Conservation (phyloP, 2,113 vertebrate species). For the Scophthalmus maximus region DNA sequence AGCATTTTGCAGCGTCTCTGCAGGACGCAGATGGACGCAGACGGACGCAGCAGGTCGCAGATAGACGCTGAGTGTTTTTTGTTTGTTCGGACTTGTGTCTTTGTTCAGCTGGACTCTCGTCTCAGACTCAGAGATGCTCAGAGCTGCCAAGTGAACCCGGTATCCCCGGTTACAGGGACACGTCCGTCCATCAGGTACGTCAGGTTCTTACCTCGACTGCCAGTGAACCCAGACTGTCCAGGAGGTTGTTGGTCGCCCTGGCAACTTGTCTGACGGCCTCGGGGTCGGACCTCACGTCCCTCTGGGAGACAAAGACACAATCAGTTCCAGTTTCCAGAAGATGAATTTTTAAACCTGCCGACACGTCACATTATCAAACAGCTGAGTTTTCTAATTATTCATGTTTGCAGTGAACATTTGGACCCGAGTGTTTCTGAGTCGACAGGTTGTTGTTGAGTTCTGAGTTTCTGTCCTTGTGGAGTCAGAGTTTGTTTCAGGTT, state of each 20-base stretch:
- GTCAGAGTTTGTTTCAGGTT: background rate
- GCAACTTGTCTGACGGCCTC: conserved; percentile 79
- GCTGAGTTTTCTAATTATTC: too few relatives aligned
- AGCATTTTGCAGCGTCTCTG: background rate
- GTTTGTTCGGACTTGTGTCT: conserved; percentile 54
- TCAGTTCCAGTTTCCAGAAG: too few relatives aligned
- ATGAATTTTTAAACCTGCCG: too few relatives aligned
- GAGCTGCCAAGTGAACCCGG: conserved; percentile 54
- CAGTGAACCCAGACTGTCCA: conserved; percentile 83
- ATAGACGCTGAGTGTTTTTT: conserved; percentile 38
- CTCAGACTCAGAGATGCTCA: conserved; percentile 26
- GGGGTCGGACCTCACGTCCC: conserved; percentile 78
- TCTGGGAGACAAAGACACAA: conserved; percentile 74
- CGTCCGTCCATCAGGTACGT: background rate
- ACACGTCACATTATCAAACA: background rate
- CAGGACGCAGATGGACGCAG: too few relatives aligned
- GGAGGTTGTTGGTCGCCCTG: conserved; percentile 83
- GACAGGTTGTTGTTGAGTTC: too few relatives aligned
- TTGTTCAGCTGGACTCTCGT: conserved; percentile 79
- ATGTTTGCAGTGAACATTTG: too few relatives aligned
- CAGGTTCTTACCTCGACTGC: conserved; percentile 86
- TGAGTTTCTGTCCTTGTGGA: background rate
- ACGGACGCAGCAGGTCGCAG: too few relatives aligned
- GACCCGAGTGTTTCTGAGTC: too few relatives aligned
- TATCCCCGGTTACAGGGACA: conserved; percentile 11